Conservation (phyloP, 2,797 vertebrate genomes). For the Tadarida brasiliensis region DNA sequence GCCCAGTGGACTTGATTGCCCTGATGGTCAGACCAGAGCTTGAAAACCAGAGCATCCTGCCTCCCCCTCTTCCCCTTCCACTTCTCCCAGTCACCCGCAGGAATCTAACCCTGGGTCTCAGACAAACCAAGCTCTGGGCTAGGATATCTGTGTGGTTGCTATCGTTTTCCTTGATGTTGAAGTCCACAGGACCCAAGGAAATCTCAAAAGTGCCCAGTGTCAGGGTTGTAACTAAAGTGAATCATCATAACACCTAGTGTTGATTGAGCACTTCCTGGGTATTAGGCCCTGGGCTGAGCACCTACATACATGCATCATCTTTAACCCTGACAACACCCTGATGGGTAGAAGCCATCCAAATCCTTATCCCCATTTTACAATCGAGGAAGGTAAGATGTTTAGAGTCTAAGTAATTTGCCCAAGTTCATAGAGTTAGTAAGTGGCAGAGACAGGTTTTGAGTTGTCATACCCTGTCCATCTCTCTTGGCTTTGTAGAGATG, state of each 20-base stretch:
- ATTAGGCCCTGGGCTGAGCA: not conserved
- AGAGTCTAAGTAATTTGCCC: not conserved
- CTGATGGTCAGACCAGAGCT: slow-evolving; percentile 19
- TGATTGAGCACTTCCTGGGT: not conserved
- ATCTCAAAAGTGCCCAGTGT: not conserved
- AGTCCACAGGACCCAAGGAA: not conserved
- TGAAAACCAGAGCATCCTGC: not conserved
- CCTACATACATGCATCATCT: not conserved
- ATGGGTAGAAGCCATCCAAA: not conserved
- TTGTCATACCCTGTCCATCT: not conserved
- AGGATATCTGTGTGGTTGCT: not conserved
- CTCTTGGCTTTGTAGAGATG: not conserved
- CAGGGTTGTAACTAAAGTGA: not conserved
- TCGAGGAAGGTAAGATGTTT: not conserved
- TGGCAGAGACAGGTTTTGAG: not conserved
- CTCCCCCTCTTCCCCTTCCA: not conserved
- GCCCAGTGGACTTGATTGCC: not conserved
- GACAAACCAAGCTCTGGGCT: not conserved
- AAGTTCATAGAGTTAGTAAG: slow-evolving; percentile 23
- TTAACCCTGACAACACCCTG: not conserved
- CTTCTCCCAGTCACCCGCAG: not conserved
- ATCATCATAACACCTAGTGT: not conserved
- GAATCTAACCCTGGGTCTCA: not conserved
- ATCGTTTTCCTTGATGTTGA: not conserved
- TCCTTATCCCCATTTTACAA: not conserved